A percentile compares a stretch with the other conserved stretches of the same genome.
Conservation (phyloP, 1,140 invertebrate species). For the Drosophila ananassae region DNA sequence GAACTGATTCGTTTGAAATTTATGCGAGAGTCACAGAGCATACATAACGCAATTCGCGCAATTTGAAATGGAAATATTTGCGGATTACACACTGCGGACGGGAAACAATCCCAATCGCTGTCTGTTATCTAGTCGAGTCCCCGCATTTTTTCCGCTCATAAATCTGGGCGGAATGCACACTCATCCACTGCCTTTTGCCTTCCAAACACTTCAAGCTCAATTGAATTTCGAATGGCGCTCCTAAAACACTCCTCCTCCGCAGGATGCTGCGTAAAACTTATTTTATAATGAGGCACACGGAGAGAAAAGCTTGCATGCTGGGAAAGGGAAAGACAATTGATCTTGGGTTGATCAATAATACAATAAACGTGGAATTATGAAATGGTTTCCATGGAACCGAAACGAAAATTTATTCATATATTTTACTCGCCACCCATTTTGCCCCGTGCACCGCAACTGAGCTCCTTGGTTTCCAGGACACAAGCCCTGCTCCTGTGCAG, state of each 20-base stretch:
- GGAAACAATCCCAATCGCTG: constrained; percentile 16
- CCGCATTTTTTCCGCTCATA: neutral
- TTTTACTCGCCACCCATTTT: neutral
- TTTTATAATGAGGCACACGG: constrained; percentile 54
- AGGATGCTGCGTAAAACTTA: constrained; percentile 58
- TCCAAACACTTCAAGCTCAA: constrained; percentile 77
- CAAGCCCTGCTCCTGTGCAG: constrained; percentile 23
- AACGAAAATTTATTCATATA: no score
- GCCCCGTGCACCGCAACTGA: neutral
- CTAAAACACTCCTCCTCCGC: constrained; percentile 50
- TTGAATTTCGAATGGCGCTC: constrained; percentile 73
- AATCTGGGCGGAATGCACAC: constrained; percentile 4
- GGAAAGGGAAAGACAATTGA: neutral
- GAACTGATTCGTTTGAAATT: constrained; percentile 52
- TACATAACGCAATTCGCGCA: constrained; percentile 44
- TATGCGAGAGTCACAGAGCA: constrained; percentile 55
- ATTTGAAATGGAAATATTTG: constrained; percentile 61
- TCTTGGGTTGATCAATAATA: no score
- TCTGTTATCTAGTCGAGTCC: constrained; percentile 2
- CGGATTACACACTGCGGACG: constrained; percentile 35
- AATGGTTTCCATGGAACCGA: no score
- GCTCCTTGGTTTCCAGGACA: constrained; percentile 64
- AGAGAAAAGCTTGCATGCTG: neutral
- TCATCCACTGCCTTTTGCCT: constrained; percentile 45
- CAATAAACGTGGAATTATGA: no score